Conservation (phyloP, 2,113 vertebrate species). For the Hemiprocne comata region DNA sequence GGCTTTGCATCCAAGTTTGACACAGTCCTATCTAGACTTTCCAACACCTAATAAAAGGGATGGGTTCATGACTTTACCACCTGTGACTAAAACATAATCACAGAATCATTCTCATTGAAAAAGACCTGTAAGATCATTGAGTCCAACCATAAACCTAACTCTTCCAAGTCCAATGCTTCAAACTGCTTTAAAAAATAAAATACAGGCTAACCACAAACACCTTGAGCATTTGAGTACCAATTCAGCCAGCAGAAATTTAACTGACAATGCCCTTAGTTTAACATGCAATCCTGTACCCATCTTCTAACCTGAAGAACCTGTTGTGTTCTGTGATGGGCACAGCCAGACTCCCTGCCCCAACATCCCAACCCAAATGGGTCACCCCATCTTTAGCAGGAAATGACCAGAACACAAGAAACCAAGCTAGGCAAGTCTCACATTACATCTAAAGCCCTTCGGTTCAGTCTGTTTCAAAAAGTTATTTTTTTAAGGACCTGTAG, state of each 20-base stretch:
- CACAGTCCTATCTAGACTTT: neutral
- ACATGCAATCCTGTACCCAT: neutral
- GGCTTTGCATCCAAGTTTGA: neutral
- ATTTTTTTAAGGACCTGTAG: neutral
- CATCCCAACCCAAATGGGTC: neutral
- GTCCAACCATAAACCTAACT: no score
- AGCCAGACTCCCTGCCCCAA: neutral
- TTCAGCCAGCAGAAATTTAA: neutral
- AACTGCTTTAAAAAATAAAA: neutral
- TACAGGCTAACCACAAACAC: accelerated
- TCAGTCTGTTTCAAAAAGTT: neutral
- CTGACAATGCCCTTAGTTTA: neutral
- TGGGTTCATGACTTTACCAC: neutral
- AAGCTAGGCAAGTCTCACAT: neutral
- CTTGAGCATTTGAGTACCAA: neutral
- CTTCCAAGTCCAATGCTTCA: no score
- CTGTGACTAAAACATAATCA: no score
- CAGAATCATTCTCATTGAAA: no score
- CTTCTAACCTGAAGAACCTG: neutral
- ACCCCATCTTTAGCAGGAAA: neutral
- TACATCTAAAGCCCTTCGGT: neutral
- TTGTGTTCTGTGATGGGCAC: neutral
- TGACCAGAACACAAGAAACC: neutral
- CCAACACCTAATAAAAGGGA: neutral
- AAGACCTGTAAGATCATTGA: no score